phyloP scores from a whole-genome alignment of 2,797 vertebrate species.

The Micromesistius poutassou region DNA sequence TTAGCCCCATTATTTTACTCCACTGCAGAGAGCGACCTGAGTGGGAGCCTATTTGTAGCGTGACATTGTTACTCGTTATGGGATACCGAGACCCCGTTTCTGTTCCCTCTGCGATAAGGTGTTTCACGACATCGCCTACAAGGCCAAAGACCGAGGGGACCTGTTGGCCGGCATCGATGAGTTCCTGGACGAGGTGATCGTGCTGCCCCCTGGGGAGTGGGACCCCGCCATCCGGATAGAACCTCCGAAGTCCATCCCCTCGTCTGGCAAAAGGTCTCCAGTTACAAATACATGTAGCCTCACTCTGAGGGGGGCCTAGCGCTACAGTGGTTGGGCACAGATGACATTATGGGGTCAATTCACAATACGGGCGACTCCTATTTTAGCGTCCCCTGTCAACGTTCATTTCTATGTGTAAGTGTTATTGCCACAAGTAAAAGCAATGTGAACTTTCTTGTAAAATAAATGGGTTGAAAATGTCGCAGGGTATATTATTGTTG shows the following conservation, averaged over 20 bases:
- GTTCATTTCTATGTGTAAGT: too few species aligned
- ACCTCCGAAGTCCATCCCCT: constrained; percentile 91
- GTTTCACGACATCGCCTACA: constrained; percentile 98
- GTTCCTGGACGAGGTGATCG: constrained; percentile 97
- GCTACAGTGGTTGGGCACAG: too few species aligned
- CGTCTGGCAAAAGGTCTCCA: constrained; percentile 91
- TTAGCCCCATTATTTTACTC: too few species aligned
- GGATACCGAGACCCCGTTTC: not conserved
- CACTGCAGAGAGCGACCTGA: too few species aligned
- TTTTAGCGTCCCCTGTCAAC: not conserved
- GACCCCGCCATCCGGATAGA: constrained; percentile 97
- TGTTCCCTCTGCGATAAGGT: constrained; percentile 71
- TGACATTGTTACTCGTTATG: not conserved
- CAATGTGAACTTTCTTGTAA: not conserved
- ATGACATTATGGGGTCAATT: too few species aligned
- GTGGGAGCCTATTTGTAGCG: not conserved
- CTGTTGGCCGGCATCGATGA: constrained; percentile 95
- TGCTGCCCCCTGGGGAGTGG: constrained; percentile 97
- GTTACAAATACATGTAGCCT: not conserved
- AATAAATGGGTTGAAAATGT: not conserved
- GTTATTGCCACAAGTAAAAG: not conserved
- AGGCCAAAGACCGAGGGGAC: constrained; percentile 95
- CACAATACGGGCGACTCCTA: not conserved
- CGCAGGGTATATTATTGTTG: not conserved
- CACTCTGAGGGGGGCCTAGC: too few species aligned